These are phyloP conservation scores for Drosophila sucinea DNA, from an alignment of 1,140 invertebrate genomes.

Conservation along the genomic window DNA sequence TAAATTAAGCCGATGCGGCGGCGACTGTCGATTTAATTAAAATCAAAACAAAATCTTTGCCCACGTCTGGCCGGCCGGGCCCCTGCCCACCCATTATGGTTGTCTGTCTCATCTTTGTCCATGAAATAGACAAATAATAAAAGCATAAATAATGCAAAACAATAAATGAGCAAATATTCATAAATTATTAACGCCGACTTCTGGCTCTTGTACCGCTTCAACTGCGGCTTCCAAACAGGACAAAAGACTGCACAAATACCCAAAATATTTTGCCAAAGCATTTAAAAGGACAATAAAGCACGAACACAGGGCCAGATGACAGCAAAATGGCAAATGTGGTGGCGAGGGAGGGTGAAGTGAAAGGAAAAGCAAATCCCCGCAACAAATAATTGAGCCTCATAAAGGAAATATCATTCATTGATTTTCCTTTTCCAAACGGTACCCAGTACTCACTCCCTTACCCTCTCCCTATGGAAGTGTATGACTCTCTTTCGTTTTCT, in stretches of 20 bases:
- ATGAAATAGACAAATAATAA: conserved; percentile 66
- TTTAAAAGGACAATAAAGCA: conserved; percentile 80
- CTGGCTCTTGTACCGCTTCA: conserved; percentile 18
- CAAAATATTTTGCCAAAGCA: conserved; percentile 80
- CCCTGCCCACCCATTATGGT: neutral
- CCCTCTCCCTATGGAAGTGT: neutral
- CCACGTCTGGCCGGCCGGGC: conserved; percentile 20
- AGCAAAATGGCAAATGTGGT: conserved; percentile 2
- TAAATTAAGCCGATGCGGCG: conserved; percentile 66
- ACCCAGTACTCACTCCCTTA: conserved; percentile 22
- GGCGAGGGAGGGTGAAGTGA: conserved; percentile 43
- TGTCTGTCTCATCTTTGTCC: neutral
- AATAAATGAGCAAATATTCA: conserved; percentile 81
- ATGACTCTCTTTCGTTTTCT: conserved; percentile 10
- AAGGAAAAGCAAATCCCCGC: conserved; percentile 74
- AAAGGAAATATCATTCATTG: conserved; percentile 81
- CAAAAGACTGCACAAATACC: conserved; percentile 69
- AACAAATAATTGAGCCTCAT: conserved; percentile 82
- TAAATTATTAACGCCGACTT: conserved; percentile 73
- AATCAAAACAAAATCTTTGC: conserved; percentile 77
- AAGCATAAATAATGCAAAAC: conserved; percentile 79
- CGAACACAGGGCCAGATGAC: conserved; percentile 50
- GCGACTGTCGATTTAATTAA: conserved; percentile 76
- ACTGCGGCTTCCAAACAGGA: conserved; percentile 14
- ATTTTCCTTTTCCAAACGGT: conserved; percentile 57